Evolutionary conservation across 2,113 vertebrate genomes (phyloP).

Genomic region (Pachycephala philippinensis): DNA sequence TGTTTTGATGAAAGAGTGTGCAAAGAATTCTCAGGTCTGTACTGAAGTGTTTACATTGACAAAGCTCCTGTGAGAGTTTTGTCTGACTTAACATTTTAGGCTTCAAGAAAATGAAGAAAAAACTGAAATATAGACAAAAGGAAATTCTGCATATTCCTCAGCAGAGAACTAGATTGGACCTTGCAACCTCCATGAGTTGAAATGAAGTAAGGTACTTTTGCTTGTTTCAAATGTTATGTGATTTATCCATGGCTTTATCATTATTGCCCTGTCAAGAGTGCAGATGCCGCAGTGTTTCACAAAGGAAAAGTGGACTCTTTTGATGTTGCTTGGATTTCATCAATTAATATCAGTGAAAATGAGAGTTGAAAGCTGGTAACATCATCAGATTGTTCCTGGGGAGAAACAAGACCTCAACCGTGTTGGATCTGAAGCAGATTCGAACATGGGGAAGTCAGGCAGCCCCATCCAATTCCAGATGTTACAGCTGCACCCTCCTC

Average conservation of each 20-base stretch:
- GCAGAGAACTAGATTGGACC: background rate
- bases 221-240: background rate
- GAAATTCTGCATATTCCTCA: background rate
- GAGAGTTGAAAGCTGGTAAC: background rate
- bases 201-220: background rate
- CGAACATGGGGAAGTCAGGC: background rate
- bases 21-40: background rate
- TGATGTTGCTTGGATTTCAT: background rate
- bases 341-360: background rate
- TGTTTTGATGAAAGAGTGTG: background rate
- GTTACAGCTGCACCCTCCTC: rapidly evolving
- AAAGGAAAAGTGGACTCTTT: background rate
- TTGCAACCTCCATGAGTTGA: background rate
- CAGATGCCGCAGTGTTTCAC: background rate
- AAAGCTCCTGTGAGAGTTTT: background rate
- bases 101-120: background rate
- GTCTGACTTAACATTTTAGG: background rate
- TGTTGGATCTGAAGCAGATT: background rate
- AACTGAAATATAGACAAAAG: background rate
- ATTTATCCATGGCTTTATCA: background rate
- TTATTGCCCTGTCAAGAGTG: background rate
- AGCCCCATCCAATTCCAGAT: background rate
- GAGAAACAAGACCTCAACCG: background rate
- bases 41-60: background rate
- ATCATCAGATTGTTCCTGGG: background rate